A percentile compares a stretch with the other conserved stretches of the same genome.
Conservation (phyloP, 53 echinoderm and acorn worm genomes). For the Henricia sp. region DNA sequence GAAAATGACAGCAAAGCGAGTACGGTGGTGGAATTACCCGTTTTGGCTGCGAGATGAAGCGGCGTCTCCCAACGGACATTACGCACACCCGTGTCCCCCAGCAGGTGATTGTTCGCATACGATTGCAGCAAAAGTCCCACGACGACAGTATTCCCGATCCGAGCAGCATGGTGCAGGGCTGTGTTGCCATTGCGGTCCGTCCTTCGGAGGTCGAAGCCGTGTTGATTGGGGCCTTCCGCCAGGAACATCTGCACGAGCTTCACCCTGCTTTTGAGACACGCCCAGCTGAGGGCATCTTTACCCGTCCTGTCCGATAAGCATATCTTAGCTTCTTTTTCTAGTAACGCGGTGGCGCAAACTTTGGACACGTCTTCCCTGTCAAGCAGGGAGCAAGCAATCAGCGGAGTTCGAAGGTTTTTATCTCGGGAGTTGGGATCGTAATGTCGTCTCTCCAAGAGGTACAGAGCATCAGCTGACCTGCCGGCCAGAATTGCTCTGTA, state of each 20-base stretch:
- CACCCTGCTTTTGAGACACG: constrained; percentile 38
- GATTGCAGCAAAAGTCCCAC: constrained; percentile 45
- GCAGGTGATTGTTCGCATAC: constrained; percentile 1
- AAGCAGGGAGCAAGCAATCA: constrained; percentile 22
- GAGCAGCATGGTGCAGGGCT: constrained; percentile 66
- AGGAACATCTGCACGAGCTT: constrained; percentile 30
- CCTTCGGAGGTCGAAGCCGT: constrained; percentile 53
- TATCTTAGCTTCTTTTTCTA: constrained; percentile 46
- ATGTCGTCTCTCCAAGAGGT: constrained; percentile 29
- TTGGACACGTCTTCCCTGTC: constrained; percentile 2
- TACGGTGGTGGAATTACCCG: constrained; percentile 30
- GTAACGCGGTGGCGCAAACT: constrained; percentile 3
- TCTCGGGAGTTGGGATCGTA: constrained; percentile 40
- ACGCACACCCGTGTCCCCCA: neutral
- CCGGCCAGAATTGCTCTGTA: constrained; percentile 44
- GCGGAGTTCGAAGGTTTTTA: constrained; percentile 29
- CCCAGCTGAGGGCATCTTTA: constrained; percentile 61
- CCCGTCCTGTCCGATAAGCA: constrained; percentile 42
- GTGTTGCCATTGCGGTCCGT: constrained; percentile 69
- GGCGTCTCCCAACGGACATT: constrained; percentile 49
- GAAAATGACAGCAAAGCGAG: constrained; percentile 5
- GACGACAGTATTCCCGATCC: constrained; percentile 33
- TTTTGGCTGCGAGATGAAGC: constrained; percentile 31
- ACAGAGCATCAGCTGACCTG: constrained; percentile 16
- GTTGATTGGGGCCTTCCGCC: constrained; percentile 21